These are phyloP conservation scores for Gallinago stenura DNA, from an alignment of 2,797 vertebrate genomes.

Conservation along the genomic window DNA sequence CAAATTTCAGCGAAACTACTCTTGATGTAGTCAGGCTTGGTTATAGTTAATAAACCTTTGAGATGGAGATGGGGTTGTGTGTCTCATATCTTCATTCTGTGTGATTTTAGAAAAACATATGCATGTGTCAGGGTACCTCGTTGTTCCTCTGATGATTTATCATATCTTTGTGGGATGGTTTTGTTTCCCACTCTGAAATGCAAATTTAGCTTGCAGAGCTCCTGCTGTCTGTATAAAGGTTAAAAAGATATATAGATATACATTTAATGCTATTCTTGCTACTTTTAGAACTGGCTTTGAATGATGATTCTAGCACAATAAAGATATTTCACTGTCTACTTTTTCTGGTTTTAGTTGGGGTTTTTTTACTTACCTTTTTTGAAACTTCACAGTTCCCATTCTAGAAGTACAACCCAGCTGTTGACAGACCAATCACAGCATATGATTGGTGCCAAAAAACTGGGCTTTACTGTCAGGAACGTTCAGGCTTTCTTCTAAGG, in stretches of 20 bases:
- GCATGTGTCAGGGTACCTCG: conserved; percentile 37
- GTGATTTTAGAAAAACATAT: conserved; percentile 58
- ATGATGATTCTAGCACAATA: conserved; percentile 6
- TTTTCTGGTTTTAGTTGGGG: background rate
- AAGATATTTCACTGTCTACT: background rate
- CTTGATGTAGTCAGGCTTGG: conserved; percentile 15
- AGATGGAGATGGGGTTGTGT: conserved; percentile 61
- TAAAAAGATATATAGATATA: conserved; percentile 69
- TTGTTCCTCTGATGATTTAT: conserved; percentile 72
- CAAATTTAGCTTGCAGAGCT: conserved; percentile 54
- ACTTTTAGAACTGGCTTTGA: conserved; percentile 21
- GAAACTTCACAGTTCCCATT: background rate
- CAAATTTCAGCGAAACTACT: background rate
- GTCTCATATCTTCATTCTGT: conserved; percentile 39
- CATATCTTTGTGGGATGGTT: conserved; percentile 56
- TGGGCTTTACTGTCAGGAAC: accelerated
- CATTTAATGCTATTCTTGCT: conserved; percentile 48
- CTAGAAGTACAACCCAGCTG: background rate
- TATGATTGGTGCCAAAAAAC: background rate
- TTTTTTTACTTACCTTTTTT: background rate
- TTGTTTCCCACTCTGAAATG: conserved; percentile 70
- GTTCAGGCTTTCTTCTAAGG: background rate
- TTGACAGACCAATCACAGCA: background rate
- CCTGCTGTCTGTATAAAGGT: conserved; percentile 60
- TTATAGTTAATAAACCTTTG: conserved; percentile 52